Evolutionary conservation across 2,888 invertebrate genomes (phyloP), one percentile per base, ranked within the genome.

Genomic region (Copidosoma aretas): DNA sequence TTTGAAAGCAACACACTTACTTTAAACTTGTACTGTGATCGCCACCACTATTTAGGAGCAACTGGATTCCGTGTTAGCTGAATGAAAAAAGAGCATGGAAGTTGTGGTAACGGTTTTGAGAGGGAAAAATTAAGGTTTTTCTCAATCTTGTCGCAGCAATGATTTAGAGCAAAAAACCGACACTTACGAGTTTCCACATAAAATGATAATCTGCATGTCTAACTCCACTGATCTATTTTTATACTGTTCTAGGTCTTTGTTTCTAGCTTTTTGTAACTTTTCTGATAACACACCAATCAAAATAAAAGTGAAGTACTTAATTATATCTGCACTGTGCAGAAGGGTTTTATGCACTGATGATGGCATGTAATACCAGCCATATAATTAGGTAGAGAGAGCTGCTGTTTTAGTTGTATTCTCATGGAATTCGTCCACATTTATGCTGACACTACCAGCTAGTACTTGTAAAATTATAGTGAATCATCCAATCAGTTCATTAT

Each of bases 361-460:
- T 21, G 74, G 72, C 75, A 76, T 75, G 49, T 60, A 60, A 51
- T 74, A 74, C 75, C 75, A 76, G 39, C 25, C 46, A 65, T 75
- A 76, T 46, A 70, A 24, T 14, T 68, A 1, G 22, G 71, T 65
- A 62, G 71, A 74, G 12, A 73, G 53, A 60, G 70, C 24, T n/a
- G 74, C 68, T 10, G 75, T 77, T 60, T 60, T 25, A 12, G 14
- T 32, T 17, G 60, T n/a, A 21, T 60, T 49, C 22, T 49, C 1
- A 41, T 49, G 51, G 57, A 73, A 72, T 64, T 56, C 60, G 43
- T 64, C 64, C 10, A 22, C 39, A 64, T 75, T 62, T 21, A 74
- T 69, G 41, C 54, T 51, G 49, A 49, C 57, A 21, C 72, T 69
- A 71, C 70, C 62, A n/a, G 65, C n/a, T 25, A 60, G 22, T 19